Conservation (phyloP, 2,113 vertebrate genomes). For the Myiozetetes cayanensis region DNA sequence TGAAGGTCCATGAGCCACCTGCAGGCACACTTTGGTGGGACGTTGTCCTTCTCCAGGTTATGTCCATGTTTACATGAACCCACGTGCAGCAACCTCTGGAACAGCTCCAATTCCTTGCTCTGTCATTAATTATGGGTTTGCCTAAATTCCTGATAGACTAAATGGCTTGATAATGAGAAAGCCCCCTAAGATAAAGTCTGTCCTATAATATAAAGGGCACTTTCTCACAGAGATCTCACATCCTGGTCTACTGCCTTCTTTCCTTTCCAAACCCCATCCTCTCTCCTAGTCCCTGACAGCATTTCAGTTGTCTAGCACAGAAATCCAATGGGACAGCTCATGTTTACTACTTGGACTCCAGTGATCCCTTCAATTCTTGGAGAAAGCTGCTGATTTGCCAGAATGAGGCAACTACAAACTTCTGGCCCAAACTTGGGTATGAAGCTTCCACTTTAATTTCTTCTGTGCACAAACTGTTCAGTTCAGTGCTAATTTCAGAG, state of each 20-base stretch:
- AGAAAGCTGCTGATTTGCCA: background rate
- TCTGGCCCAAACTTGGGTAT: background rate
- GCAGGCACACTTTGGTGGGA: background rate
- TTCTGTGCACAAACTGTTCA: background rate
- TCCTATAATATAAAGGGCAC: background rate
- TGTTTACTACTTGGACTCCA: accelerated
- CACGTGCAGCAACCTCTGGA: accelerated
- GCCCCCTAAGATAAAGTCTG: background rate
- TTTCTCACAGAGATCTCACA: background rate
- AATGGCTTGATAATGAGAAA: background rate
- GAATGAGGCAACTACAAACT: background rate
- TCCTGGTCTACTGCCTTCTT: background rate
- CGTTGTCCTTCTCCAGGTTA: accelerated
- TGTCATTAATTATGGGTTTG: accelerated
- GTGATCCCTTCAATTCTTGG: background rate
- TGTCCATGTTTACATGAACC: accelerated
- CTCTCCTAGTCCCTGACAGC: background rate
- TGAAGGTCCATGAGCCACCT: accelerated
- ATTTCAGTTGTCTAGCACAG: background rate
- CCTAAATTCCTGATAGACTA: background rate
- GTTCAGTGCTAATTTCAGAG: background rate
- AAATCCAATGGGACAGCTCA: background rate
- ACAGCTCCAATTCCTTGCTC: background rate
- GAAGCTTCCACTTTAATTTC: background rate
- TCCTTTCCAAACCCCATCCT: background rate